phyloP scores from a whole-genome alignment of 2,797 vertebrate species.

The Clarias fuscus region DNA sequence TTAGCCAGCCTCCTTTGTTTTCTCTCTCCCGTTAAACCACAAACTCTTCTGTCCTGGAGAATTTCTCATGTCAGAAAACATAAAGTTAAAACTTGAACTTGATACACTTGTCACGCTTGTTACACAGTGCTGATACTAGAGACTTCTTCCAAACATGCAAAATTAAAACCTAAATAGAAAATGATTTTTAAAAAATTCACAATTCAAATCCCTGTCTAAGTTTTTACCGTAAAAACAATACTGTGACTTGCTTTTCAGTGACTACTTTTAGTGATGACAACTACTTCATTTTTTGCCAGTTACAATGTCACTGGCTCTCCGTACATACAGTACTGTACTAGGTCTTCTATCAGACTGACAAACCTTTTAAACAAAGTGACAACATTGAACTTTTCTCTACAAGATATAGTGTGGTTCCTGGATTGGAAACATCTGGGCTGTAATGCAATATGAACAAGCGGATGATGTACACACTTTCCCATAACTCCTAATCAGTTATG shows the following conservation, averaged over 20 bases:
- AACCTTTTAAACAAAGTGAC: constrained; percentile 6
- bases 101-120: too few relatives aligned
- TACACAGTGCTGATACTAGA: too few relatives aligned
- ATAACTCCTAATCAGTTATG: too few relatives aligned
- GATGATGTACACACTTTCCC: too few relatives aligned
- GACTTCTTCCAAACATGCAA: not conserved
- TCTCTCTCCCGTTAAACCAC: not conserved
- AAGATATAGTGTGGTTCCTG: not conserved
- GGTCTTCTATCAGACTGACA: constrained; percentile 10
- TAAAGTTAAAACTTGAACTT: too few relatives aligned
- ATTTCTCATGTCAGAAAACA: not conserved
- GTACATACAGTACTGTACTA: not conserved
- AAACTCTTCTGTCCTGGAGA: not conserved
- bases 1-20: not conserved
- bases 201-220: not conserved
- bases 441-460: not conserved
- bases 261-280: not conserved
- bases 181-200: not conserved
- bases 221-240: not conserved
- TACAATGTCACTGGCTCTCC: not conserved
- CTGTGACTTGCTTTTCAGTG: not conserved
- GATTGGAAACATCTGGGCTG: not conserved
- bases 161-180: not conserved
- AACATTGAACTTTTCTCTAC: not conserved
- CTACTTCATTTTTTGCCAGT: not conserved